phyloP scores from a whole-genome alignment of 2,797 vertebrate genomes.

The Pygocentrus nattereri region DNA sequence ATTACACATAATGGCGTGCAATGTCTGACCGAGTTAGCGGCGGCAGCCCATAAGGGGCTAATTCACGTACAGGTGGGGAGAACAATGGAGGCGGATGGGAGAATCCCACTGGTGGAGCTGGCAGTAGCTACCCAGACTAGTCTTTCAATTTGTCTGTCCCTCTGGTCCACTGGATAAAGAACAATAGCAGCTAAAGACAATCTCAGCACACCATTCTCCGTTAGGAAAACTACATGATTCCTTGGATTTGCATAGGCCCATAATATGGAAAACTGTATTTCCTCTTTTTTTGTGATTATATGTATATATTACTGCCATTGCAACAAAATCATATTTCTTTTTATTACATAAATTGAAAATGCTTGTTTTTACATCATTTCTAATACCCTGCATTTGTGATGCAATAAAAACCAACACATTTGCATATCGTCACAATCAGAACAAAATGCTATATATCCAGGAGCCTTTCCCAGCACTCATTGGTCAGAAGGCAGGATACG shows the following conservation, averaged over 20 bases:
- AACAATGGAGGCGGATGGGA: constrained; percentile 32
- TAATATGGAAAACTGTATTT: not conserved
- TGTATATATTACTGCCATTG: too few relatives aligned
- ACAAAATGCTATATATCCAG: too few relatives aligned
- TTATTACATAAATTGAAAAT: too few relatives aligned
- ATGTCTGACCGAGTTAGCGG: constrained; percentile 59
- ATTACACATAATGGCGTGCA: constrained; percentile 65
- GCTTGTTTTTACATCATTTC: too few relatives aligned
- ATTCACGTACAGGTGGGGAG: constrained; percentile 61
- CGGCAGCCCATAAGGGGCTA: constrained; percentile 57
- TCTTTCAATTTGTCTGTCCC: constrained; percentile 9
- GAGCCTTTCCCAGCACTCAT: too few relatives aligned
- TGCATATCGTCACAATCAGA: too few relatives aligned
- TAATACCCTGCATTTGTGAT: too few relatives aligned
- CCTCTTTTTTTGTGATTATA: too few relatives aligned
- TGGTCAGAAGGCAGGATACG: too few relatives aligned
- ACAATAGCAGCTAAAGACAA: not conserved
- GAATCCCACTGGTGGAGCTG: constrained; percentile 30
- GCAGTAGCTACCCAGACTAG: not conserved
- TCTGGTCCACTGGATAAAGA: not conserved
- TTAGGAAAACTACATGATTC: not conserved
- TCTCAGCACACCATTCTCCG: not conserved
- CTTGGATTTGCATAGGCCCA: not conserved
- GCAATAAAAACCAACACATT: too few relatives aligned
- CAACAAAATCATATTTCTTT: too few relatives aligned